A percentile compares a stretch with the other conserved stretches of the same genome.
Conservation (phyloP, 2,797 vertebrate species). For the Ptychobarbus kaznakovi region DNA sequence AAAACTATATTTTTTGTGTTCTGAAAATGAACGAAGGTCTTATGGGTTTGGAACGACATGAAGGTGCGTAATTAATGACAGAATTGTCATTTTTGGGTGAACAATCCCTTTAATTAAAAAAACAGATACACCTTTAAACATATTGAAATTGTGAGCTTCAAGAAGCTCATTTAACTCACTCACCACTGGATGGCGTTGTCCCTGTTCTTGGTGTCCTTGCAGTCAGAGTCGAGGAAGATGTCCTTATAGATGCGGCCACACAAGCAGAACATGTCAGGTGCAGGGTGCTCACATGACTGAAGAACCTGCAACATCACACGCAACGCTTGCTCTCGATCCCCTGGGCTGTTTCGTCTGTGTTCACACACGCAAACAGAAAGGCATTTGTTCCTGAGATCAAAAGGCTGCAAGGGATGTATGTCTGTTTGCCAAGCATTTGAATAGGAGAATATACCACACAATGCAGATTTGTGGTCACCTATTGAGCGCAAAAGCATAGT, state of each 20-base stretch:
- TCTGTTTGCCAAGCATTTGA: constrained; percentile 40
- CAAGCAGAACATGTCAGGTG: constrained; percentile 95
- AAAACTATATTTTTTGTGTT: background rate
- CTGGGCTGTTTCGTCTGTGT: constrained; percentile 86
- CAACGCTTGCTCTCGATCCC: constrained; percentile 90
- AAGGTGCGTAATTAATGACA: background rate
- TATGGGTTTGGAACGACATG: background rate
- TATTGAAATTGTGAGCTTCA: background rate
- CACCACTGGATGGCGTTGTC: constrained; percentile 93
- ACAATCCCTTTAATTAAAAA: background rate
- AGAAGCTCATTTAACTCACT: constrained; percentile 34
- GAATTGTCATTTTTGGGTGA: background rate
- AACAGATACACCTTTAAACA: background rate
- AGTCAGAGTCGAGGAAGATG: constrained; percentile 93
- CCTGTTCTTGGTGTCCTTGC: constrained; percentile 86
- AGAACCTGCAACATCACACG: constrained; percentile 92
- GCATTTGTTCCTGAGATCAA: constrained; percentile 29
- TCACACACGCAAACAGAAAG: constrained; percentile 30
- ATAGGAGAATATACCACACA: constrained; percentile 29
- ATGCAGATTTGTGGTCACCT: constrained; percentile 75
- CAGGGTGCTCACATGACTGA: constrained; percentile 87
- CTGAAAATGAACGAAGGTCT: background rate
- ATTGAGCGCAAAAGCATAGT: constrained; percentile 95
- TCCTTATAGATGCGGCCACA: constrained; percentile 98
- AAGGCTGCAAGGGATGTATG: background rate